A percentile compares a stretch with the other conserved stretches of the same genome.
Evolutionary conservation across 2,797 vertebrate species (phyloP).

Genomic region (Amblyopsis hoosieri): DNA sequence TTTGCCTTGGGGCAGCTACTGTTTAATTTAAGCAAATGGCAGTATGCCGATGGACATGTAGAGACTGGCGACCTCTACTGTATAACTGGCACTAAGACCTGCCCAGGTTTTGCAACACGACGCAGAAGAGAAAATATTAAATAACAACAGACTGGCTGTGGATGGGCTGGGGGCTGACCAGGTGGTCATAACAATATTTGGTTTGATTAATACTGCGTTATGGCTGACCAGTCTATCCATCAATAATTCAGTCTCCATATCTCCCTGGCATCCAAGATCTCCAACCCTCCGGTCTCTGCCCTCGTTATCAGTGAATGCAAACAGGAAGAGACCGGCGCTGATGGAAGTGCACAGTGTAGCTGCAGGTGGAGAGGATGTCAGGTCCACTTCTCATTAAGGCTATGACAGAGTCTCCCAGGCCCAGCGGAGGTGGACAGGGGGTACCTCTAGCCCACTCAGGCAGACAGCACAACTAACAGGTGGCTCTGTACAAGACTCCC

Average conservation of each 20-base stretch:
- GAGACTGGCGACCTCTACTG: no score
- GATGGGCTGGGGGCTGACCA: no score
- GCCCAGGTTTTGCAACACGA: no score
- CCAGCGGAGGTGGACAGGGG: slow-evolving; percentile 48
- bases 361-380: slow-evolving; percentile 47
- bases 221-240: slow-evolving; percentile 38
- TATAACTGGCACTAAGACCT: no score
- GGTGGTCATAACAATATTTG: no score
- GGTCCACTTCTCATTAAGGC: slow-evolving; percentile 61
- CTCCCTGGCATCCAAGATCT: slow-evolving; percentile 32
- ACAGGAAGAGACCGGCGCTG: slow-evolving; percentile 29
- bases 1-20: no score
- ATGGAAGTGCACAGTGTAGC: slow-evolving; percentile 32
- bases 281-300: slow-evolving; percentile 21
- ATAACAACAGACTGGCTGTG: no score
- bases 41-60: no score
- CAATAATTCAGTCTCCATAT: slow-evolving; percentile 60
- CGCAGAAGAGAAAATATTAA: no score
- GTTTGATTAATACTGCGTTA: no score
- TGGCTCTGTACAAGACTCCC: slow-evolving; percentile 36
- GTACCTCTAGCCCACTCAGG: slow-evolving; percentile 40
- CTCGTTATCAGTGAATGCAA: slow-evolving; percentile 30
- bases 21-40: no score
- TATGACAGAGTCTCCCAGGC: slow-evolving; percentile 41
- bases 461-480: slow-evolving; percentile 44